Conservation (phyloP, 37 sponge, comb jelly and placozoan genomes). For the Corticium candelabrum region DNA sequence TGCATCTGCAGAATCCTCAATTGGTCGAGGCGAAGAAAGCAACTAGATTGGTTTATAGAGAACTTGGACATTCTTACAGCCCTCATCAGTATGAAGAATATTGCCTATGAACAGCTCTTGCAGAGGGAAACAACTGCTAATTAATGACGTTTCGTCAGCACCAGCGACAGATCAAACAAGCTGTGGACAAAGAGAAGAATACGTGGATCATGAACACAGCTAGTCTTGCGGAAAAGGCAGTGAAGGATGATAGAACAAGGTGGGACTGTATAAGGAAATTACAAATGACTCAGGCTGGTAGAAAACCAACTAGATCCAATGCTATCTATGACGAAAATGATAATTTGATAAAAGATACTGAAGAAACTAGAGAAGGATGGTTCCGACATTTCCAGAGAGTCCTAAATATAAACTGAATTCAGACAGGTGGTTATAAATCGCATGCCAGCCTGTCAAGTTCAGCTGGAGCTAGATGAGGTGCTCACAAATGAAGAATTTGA, state of each 20-base stretch:
- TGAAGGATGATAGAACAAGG: constrained; percentile 7
- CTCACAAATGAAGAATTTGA: neutral
- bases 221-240: neutral
- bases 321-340: no score
- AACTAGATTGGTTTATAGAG: neutral
- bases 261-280: no score
- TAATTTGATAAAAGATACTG: no score
- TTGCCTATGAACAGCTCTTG: neutral
- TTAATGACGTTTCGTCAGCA: neutral
- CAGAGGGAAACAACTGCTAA: neutral
- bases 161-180: neutral
- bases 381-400: neutral
- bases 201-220: constrained; percentile 1
- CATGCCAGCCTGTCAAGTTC: neutral
- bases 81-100: neutral
- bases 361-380: no score
- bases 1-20: no score
- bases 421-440: neutral
- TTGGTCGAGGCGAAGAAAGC: no score
- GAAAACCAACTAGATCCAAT: no score
- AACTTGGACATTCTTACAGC: neutral
- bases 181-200: neutral
- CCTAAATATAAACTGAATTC: neutral
- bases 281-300: no score
- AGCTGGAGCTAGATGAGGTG: neutral